Conservation (phyloP, 2,888 invertebrate genomes). For the Scaptomyza reducta region DNA sequence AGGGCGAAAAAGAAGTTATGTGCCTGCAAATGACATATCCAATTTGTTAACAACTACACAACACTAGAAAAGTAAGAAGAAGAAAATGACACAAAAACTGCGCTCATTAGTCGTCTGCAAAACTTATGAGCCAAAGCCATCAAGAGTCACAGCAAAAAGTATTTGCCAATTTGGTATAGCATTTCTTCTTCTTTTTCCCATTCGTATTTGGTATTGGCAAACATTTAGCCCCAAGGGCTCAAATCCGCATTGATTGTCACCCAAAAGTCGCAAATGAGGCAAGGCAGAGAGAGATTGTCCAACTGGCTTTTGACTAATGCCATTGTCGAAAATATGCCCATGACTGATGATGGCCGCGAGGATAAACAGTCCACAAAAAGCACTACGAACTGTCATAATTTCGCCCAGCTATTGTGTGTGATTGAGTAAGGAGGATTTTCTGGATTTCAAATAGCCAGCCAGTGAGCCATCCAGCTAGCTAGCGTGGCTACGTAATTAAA, state of each 20-base stretch:
- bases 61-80: background rate
- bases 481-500: conserved; percentile 62
- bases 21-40: conserved; percentile 64
- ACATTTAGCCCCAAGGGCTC: conserved; percentile 30
- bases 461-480: background rate
- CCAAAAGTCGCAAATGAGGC: conserved; percentile 58
- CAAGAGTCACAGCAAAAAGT: conserved; percentile 10
- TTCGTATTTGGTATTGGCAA: conserved; percentile 21
- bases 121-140: conserved; percentile 21
- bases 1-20: conserved; percentile 32
- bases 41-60: conserved; percentile 47
- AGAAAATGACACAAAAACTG: conserved; percentile 29
- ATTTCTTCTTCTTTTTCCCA: conserved; percentile 10
- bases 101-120: conserved; percentile 50
- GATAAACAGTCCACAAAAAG: conserved; percentile 25
- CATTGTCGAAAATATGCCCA: conserved; percentile 75
- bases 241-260: conserved; percentile 66
- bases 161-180: conserved; percentile 6
- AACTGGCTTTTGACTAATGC: conserved; percentile 65
- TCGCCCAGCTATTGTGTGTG: conserved; percentile 46
- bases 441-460: conserved; percentile 35
- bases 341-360: conserved; percentile 64
- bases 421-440: conserved; percentile 50
- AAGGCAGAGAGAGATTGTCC: conserved; percentile 12
- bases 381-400: conserved; percentile 42